A percentile compares a stretch with the other conserved stretches of the same genome.
phyloP scores from a whole-genome alignment of 2,888 invertebrate genomes.

The Cataglyphis albicans region DNA sequence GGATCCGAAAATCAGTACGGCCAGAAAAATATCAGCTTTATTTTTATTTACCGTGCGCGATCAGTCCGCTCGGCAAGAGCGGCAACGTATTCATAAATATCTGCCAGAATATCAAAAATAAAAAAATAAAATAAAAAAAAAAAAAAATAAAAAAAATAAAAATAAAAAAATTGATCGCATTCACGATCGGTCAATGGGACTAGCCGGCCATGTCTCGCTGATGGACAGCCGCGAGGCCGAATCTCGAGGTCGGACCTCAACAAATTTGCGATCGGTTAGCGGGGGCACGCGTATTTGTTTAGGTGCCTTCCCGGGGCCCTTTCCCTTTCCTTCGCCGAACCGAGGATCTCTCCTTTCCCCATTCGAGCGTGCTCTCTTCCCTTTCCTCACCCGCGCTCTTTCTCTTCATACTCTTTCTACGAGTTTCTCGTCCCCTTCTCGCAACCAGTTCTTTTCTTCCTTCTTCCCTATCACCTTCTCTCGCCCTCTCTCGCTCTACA shows the following conservation, averaged over 20 bases:
- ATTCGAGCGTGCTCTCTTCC: constrained; percentile 36
- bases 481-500: constrained; percentile 24
- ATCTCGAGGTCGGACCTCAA: constrained; percentile 59
- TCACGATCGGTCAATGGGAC: constrained; percentile 16
- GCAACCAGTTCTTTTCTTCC: constrained; percentile 45
- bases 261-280: constrained; percentile 74
- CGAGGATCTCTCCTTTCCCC: constrained; percentile 32
- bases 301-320: constrained; percentile 56
- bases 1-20: background rate
- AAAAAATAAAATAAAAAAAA: too few species aligned
- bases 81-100: background rate
- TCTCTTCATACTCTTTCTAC: constrained; percentile 42
- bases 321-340: constrained; percentile 57
- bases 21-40: constrained; percentile 16
- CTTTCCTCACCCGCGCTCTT: constrained; percentile 37
- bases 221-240: constrained; percentile 47
- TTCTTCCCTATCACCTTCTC: constrained; percentile 33
- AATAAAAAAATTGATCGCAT: constrained; percentile 15
- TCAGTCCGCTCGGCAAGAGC: background rate
- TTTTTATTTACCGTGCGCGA: background rate
- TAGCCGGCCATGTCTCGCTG: constrained; percentile 8
- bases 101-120: background rate
- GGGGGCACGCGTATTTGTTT: constrained; percentile 76
- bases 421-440: constrained; percentile 50
- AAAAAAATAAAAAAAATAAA: background rate